Evolutionary conservation across 2,113 vertebrate species (phyloP), one percentile per base, ranked within the genome.

Genomic region (Prunella himalayana): DNA sequence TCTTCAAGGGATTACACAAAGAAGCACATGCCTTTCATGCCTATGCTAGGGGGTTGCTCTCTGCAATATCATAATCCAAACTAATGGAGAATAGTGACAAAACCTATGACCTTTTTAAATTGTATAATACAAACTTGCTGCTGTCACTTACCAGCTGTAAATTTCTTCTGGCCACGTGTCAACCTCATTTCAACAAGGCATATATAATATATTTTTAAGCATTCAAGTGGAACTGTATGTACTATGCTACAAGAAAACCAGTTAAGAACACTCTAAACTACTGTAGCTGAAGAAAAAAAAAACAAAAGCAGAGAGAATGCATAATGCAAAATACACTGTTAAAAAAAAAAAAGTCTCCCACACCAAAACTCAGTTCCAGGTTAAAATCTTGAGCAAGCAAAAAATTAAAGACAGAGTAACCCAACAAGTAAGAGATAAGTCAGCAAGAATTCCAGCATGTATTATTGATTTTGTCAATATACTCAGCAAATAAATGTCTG

Each of bases 211-310:
- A 80, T 89, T 64, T 89, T 80, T 94, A 91, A 61, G 79, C 93
- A 96, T 65, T 94, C 79, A 90, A 90, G 89, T 93, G 80, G 89
- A 97, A 95, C 86, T 88, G 37, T 37, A 80, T 25, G 15, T 41
- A 91, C 71, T 42, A 49, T n/a, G 45, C 49, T 73, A 90, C 45
- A 91, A 88, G 57, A 37, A 94, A 97, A 94, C 2, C 1, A 92
- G 47, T 90, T 56, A 76, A 84, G 50, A 70, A 78, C 31, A 80
- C 21, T 47, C 39, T 56, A 54, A 92, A 80, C 39, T 63, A 49
- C 33, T 82, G 18, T 22, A 90, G 73, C n/a, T 78, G 39, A 91
- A 78, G 17, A 50, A 49, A 41, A 28, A 61, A 42, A 44, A 61
- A 41, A 65, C 2, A 16, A 57, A 90, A 71, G 27, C 45, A 75